These are phyloP conservation scores for Triplophysa bombifrons DNA, from an alignment of 2,797 vertebrate species.

Conservation along the genomic window DNA sequence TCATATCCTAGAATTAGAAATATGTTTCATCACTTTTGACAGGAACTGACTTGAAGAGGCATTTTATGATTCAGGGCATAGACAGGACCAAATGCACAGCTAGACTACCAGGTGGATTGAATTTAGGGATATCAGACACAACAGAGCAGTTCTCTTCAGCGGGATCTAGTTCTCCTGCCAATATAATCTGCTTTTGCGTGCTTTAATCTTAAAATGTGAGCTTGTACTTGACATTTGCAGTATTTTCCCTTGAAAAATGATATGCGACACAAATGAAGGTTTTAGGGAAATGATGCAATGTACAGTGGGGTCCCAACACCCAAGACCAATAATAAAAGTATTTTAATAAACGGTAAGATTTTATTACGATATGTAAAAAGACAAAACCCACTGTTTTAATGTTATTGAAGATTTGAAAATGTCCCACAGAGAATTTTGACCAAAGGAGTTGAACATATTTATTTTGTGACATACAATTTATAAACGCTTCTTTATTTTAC, in stretches of 20 bases:
- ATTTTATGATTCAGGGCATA: slow-evolving; percentile 55
- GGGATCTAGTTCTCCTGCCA: slow-evolving; percentile 56
- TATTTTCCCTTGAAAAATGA: background rate
- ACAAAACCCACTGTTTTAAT: background rate
- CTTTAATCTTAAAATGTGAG: background rate
- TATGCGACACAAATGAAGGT: background rate
- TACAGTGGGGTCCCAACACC: background rate
- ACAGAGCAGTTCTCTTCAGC: slow-evolving; percentile 56
- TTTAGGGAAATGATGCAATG: background rate
- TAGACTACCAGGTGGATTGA: slow-evolving; percentile 63
- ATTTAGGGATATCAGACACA: slow-evolving; percentile 63
- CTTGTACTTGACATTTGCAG: background rate
- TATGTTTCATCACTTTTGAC: slow-evolving; percentile 26
- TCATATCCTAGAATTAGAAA: background rate
- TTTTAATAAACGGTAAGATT: no score
- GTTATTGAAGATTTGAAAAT: background rate
- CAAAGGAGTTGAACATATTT: no score
- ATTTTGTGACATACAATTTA: no score
- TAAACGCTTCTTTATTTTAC: background rate
- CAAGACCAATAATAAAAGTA: background rate
- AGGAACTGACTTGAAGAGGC: slow-evolving; percentile 25
- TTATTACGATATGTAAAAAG: background rate
- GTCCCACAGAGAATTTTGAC: background rate
- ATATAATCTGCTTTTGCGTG: background rate
- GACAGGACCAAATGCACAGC: slow-evolving; percentile 1